Conservation (phyloP, 1,140 invertebrate genomes). For the Dendrolimus punctatus region DNA sequence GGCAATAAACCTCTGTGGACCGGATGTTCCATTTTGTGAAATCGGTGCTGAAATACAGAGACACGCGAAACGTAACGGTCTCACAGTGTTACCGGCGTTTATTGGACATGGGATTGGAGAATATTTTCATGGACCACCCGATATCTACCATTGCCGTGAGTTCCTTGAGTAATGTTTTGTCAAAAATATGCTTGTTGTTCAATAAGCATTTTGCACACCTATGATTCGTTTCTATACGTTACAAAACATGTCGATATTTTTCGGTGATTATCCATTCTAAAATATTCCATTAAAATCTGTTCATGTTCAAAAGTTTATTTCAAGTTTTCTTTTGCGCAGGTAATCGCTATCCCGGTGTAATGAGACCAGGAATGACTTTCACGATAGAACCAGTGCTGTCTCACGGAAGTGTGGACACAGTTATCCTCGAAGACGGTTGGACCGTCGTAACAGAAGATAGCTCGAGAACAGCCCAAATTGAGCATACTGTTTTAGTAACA, state of each 20-base stretch:
- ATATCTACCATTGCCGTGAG: slow-evolving; percentile 86
- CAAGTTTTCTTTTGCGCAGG: slow-evolving; percentile 58
- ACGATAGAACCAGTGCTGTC: slow-evolving; percentile 94
- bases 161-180: slow-evolving; percentile 2
- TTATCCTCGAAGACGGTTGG: slow-evolving; percentile 90
- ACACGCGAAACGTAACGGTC: slow-evolving; percentile 76
- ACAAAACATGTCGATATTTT: too few relatives aligned
- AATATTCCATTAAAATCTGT: background rate
- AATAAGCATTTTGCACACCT: too few relatives aligned
- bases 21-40: slow-evolving; percentile 79
- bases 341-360: slow-evolving; percentile 80
- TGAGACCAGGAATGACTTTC: slow-evolving; percentile 93
- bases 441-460: slow-evolving; percentile 86
- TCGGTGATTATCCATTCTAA: too few relatives aligned
- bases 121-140: slow-evolving; percentile 94
- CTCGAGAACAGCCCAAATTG: slow-evolving; percentile 89
- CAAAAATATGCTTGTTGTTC: too few relatives aligned
- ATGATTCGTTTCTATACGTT: too few relatives aligned
- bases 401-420: slow-evolving; percentile 79
- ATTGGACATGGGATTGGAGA: slow-evolving; percentile 94
- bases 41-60: slow-evolving; percentile 83
- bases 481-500: slow-evolving; percentile 93
- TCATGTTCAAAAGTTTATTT: slow-evolving; percentile 2
- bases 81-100: slow-evolving; percentile 84
- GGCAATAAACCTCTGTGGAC: slow-evolving; percentile 85